Percentiles rank a stretch among this genome's conserved stretches.
Evolutionary conservation across 2,888 invertebrate species (phyloP).

Genomic region (Cataglyphis cursor): DNA sequence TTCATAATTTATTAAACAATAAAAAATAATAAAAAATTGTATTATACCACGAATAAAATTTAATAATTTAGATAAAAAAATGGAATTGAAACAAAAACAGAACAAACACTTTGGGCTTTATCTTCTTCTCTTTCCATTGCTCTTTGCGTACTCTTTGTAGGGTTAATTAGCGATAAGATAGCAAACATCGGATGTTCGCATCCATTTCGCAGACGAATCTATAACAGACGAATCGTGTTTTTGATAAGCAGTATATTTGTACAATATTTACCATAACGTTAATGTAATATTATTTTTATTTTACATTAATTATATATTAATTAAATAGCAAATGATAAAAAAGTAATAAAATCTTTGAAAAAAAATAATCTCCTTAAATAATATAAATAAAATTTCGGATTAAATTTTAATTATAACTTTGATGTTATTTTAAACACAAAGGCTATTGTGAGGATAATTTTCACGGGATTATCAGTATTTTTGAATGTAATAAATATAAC

Average conservation of each 20-base stretch:
- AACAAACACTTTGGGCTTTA: background rate
- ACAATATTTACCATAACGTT: background rate
- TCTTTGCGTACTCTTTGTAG: background rate
- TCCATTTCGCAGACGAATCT: background rate
- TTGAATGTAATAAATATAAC: background rate
- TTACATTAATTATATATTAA: background rate
- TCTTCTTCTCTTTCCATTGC: background rate
- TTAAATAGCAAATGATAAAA: background rate
- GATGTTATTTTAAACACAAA: background rate
- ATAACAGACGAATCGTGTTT: background rate
- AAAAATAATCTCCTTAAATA: background rate
- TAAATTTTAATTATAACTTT: background rate
- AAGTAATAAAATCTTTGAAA: background rate
- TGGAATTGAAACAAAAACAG: background rate
- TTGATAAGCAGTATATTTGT: background rate
- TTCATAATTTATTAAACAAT: background rate
- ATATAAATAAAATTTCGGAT: background rate
- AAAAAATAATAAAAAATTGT: background rate
- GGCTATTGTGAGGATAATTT: background rate
- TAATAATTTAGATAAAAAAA: background rate
- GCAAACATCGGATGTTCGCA: background rate
- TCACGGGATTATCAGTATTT: background rate
- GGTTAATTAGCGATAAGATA: constrained; percentile 11
- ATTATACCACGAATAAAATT: background rate
- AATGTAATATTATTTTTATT: background rate